These are phyloP conservation scores for Astreopora myriophthalma DNA, from an alignment of 64 coral and sea anemone genomes.

Conservation along the genomic window DNA sequence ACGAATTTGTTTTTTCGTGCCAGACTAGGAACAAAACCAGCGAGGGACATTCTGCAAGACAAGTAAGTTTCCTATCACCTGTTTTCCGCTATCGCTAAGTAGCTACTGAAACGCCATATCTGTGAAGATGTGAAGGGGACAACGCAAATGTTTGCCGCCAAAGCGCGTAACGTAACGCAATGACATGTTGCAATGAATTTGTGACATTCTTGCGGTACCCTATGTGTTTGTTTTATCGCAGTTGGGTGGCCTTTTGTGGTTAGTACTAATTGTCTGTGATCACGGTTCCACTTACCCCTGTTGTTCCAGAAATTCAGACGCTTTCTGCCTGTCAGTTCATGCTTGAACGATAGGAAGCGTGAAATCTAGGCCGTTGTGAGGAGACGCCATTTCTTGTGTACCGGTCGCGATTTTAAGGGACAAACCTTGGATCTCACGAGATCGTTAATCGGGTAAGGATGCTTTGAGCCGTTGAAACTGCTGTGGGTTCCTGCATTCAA, in stretches of 20 bases:
- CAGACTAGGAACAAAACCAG: too few relatives aligned
- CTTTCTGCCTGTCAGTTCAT: neutral
- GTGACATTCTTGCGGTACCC: neutral
- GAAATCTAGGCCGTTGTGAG: neutral
- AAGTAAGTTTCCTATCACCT: too few relatives aligned
- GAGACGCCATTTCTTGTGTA: neutral
- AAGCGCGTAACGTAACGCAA: neutral
- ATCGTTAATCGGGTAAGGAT: neutral
- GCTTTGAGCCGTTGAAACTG: neutral
- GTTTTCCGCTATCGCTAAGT: too few relatives aligned
- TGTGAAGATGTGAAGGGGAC: neutral
- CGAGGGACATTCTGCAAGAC: too few relatives aligned
- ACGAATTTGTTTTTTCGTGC: too few relatives aligned
- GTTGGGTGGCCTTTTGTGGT: neutral
- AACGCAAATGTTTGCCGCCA: too few relatives aligned
- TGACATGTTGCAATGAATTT: neutral
- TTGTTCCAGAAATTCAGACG: neutral
- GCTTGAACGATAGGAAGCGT: neutral
- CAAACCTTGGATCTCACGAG: too few relatives aligned
- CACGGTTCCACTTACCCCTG: neutral
- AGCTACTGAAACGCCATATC: too few relatives aligned
- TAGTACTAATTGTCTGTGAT: conserved; percentile 7
- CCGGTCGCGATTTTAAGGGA: neutral
- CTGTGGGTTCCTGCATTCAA: neutral
- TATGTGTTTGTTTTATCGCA: neutral